Conservation (phyloP, 2,888 invertebrate genomes). For the Punctoribates punctum region DNA sequence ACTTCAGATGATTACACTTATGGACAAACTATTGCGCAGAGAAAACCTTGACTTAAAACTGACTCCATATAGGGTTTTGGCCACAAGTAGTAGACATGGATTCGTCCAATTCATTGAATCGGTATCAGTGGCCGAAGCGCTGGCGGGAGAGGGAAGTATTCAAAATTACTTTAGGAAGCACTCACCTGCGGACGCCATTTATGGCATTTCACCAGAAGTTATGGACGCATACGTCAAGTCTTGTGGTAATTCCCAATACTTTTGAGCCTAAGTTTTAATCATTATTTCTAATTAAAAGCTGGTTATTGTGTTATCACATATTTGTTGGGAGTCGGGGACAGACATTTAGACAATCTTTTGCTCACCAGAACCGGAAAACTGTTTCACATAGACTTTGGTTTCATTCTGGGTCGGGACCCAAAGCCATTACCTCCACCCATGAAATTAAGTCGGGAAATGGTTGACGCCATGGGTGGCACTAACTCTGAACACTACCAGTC, state of each 20-base stretch:
- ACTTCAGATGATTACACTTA: slow-evolving; percentile 93
- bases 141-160: slow-evolving; percentile 77
- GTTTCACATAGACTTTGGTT: slow-evolving; percentile 98
- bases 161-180: slow-evolving; percentile 87
- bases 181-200: slow-evolving; percentile 83
- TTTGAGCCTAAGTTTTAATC: not conserved
- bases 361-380: slow-evolving; percentile 83
- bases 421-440: slow-evolving; percentile 98
- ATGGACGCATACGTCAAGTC: slow-evolving; percentile 96
- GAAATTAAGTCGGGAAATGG: slow-evolving; percentile 99
- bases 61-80: slow-evolving; percentile 91
- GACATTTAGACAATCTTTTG: slow-evolving; percentile 94
- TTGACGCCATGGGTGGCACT: slow-evolving; percentile 92
- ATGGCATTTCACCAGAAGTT: slow-evolving; percentile 84
- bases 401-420: slow-evolving; percentile 93
- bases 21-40: slow-evolving; percentile 85
- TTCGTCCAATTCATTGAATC: slow-evolving; percentile 95
- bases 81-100: slow-evolving; percentile 92
- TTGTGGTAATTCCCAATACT: slow-evolving; percentile 61
- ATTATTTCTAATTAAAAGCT: slow-evolving; percentile 56
- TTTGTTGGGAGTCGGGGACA: slow-evolving; percentile 91
- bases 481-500: slow-evolving; percentile 87
- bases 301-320: slow-evolving; percentile 99
- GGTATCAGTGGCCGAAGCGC: slow-evolving; percentile 82
- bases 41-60: slow-evolving; percentile 95